Base-by-base conservation (phyloP, 2,113 vertebrate genomes). In the Nansenia antarctica region DNA sequence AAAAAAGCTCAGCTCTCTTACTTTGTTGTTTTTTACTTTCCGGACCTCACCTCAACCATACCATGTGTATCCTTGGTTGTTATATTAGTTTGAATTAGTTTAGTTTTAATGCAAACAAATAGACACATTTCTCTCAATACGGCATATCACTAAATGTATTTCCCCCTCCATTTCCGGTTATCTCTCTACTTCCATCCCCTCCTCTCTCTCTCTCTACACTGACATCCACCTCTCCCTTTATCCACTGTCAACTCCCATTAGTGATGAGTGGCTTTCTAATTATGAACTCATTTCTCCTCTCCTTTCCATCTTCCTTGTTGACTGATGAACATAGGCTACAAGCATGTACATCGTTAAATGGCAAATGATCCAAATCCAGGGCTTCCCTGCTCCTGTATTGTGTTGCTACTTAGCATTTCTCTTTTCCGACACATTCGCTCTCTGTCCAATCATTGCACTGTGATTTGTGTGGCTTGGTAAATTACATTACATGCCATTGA, bases 281-380 rank as follows among this genome's bases (percentile, higher is more conserved):
- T 54, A 57, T 62, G 31, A 65, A 29, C 45, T 31, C 3, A 35
- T 57, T 67, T 34, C 24, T 55, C 52, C 45, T 58, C 47, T 29
- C 52, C 57, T 34, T 30, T 32, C 49, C 53, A 34, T 20, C 20
- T 9, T 62, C n/a, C 4, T 22, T 61, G 34, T 20, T 54, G 20
- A 73, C 70, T 49, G 30, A 69, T 66, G 27, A 73, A 70, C 72
- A 68, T 15, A 24, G 45, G 14, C 35, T 35, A 39, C 35, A 22
- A 61, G 47, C 31, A 39, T 35, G 37, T 27, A 29, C 61, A 39
- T 18, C 49, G 26, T 58, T 58, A 58, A 26, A 24, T 39, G 20
- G 12, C 55, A 15, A 27, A 11, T 71, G 37, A 67, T 52, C 4
- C 7, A 26, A 69, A n/a, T 73, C 22, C 24, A 54, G 32, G 29